Evolutionary conservation across 2,888 invertebrate genomes (phyloP).

Genomic region (Sarcophaga subvicina): DNA sequence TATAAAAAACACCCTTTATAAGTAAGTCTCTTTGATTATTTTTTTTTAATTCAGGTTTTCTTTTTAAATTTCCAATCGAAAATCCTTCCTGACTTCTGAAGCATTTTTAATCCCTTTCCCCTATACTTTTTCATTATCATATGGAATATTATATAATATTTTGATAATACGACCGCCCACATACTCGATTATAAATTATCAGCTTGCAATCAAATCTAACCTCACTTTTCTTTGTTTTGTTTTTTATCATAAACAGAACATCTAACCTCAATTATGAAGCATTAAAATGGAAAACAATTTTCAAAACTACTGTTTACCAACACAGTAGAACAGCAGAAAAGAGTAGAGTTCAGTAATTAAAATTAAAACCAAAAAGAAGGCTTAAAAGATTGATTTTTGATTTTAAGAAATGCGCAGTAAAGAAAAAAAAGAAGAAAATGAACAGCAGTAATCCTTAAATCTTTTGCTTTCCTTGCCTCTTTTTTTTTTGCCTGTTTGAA

Average conservation of each 20-base stretch:
- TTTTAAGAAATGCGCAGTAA: constrained; percentile 23
- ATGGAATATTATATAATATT: constrained; percentile 43
- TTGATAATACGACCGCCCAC: constrained; percentile 48
- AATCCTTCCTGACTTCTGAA: too few species aligned
- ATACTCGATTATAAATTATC: background rate
- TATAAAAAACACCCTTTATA: too few species aligned
- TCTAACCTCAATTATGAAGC: constrained; percentile 21
- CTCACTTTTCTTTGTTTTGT: too few species aligned
- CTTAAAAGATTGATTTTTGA: constrained; percentile 51
- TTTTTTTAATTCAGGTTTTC: too few species aligned
- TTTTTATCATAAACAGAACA: constrained; percentile 38
- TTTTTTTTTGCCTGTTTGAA: too few species aligned
- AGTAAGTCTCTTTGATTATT: too few species aligned
- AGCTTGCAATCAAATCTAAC: too few species aligned
- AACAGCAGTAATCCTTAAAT: too few species aligned
- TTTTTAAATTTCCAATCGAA: too few species aligned
- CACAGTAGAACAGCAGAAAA: background rate
- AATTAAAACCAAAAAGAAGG: background rate
- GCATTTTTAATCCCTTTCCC: too few species aligned
- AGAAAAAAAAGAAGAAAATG: constrained; percentile 6
- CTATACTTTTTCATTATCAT: background rate
- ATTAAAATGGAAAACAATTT: background rate
- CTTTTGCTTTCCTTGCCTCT: too few species aligned
- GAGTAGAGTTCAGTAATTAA: background rate
- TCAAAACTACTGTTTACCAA: constrained; percentile 33